Evolutionary conservation across 2,113 vertebrate genomes (phyloP).

Genomic region (Romanogobio albipinnatus): DNA sequence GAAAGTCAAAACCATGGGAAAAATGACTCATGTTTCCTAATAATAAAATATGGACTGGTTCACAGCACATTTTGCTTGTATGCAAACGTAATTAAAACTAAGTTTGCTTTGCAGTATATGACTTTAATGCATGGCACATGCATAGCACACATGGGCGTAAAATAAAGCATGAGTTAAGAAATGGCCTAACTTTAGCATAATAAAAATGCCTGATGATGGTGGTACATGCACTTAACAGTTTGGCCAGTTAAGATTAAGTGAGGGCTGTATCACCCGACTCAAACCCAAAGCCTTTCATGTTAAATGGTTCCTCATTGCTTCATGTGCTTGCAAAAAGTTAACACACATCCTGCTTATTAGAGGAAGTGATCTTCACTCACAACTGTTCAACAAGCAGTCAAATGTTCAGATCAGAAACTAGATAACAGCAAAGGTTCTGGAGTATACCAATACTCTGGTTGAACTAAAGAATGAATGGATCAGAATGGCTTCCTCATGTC

Average conservation of each 20-base stretch:
- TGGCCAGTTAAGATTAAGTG: not conserved
- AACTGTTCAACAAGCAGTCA: not conserved
- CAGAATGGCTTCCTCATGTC: not conserved
- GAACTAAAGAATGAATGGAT: not conserved
- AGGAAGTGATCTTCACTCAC: conserved; percentile 26
- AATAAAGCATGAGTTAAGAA: not conserved
- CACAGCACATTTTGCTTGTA: not conserved
- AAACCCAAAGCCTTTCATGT: not conserved
- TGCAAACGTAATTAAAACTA: not conserved
- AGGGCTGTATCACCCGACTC: not conserved
- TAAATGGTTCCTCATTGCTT: not conserved
- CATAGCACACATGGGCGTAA: not conserved
- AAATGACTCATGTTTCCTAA: conserved; percentile 2
- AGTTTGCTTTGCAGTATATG: not conserved
- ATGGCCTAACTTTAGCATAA: not conserved
- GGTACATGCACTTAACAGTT: not conserved
- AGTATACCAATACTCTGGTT: not conserved
- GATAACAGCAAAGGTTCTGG: not conserved
- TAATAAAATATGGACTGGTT: not conserved
- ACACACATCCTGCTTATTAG: conserved; percentile 31
- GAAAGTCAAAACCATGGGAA: conserved; percentile 77
- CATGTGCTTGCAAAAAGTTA: not conserved
- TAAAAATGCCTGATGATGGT: not conserved
- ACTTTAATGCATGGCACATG: not conserved
- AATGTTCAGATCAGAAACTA: not conserved